Percentiles rank a stretch among this genome's conserved stretches.
These are phyloP conservation scores for Formica selysi DNA, from an alignment of 1,140 invertebrate species.

Conservation along the genomic window DNA sequence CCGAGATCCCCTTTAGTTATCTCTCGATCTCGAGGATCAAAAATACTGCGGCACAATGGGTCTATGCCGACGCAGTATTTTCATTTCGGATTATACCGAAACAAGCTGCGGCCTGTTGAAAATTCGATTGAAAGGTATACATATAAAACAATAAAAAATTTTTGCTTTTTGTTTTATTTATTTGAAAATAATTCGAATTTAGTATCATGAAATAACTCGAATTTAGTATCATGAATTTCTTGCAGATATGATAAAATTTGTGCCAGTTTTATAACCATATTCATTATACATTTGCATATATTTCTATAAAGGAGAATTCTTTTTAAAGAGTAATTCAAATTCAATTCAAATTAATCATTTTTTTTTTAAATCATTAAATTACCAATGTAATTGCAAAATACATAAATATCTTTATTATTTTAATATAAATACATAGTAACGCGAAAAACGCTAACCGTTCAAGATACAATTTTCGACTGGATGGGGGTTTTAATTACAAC, in stretches of 20 bases:
- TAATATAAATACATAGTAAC: neutral
- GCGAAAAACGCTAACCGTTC: neutral
- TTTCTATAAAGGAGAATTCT: neutral
- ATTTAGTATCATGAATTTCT: no score
- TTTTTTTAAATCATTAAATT: neutral
- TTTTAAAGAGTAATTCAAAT: neutral
- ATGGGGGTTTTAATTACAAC: slow-evolving; percentile 39
- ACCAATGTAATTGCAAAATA: neutral
- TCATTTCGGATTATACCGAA: slow-evolving; percentile 72
- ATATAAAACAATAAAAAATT: neutral
- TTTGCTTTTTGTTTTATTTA: neutral
- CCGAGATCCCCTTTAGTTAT: slow-evolving; percentile 68
- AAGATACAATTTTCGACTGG: neutral
- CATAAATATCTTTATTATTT: slow-evolving; percentile 12
- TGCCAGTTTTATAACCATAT: neutral
- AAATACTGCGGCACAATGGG: slow-evolving; percentile 69
- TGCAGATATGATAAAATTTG: no score
- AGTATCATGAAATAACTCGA: no score
- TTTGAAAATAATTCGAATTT: neutral
- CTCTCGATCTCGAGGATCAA: slow-evolving; percentile 71
- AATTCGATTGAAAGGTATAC: slow-evolving; percentile 8
- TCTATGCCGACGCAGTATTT: slow-evolving; percentile 64
- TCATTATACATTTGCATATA: neutral
- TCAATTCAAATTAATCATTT: neutral
- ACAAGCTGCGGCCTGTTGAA: slow-evolving; percentile 36